Evolutionary conservation across 2,888 invertebrate genomes (phyloP), one percentile per base, ranked within the genome.

Genomic region (Vandiemenella viatica): DNA sequence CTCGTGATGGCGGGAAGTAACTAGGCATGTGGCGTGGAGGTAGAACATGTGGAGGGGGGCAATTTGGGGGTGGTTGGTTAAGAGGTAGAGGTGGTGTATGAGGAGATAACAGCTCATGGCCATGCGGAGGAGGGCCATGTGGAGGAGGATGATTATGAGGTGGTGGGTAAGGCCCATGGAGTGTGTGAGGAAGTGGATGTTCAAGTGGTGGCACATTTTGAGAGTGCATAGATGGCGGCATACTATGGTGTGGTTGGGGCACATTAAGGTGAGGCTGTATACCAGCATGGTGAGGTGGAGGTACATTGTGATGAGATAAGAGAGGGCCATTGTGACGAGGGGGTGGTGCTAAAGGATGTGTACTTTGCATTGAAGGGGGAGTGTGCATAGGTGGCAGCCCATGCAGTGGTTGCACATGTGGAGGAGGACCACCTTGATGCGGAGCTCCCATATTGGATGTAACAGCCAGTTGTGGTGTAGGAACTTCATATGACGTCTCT

Each of bases 1-100:
- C n/a, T n/a, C n/a, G n/a, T n/a, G n/a, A n/a, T n/a, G n/a, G n/a
- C n/a, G n/a, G n/a, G n/a, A n/a, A n/a, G n/a, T n/a, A n/a, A n/a
- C n/a, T 32, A n/a, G 45, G 45, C 32, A 45, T 45, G 16, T 42
- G 43, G 4, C 18, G 41, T 3, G 46, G 43, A 20, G 45, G 23
- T 20, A n/a, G 32, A 20, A 16, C 46, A 20, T 37, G 15, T 20
- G 47, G 17, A n/a, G 48, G 37, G 17, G 38, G 3, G 18, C 22
- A 16, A 37, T 13, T 23, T 37, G 50, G 6, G 21, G 49, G 19
- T 20, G 46, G 20, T 37, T n/a, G n/a, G 22, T n/a, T 20, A 23
- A 15, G 42, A 43, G 20, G 41, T 17, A 23, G 41, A 26, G 37
- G 50, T 8, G 17, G 16, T 16, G 18, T 22, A 8, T 37, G 32